Evolutionary conservation across 2,797 vertebrate species (phyloP).

Genomic region (Alcedo quadribrachys): DNA sequence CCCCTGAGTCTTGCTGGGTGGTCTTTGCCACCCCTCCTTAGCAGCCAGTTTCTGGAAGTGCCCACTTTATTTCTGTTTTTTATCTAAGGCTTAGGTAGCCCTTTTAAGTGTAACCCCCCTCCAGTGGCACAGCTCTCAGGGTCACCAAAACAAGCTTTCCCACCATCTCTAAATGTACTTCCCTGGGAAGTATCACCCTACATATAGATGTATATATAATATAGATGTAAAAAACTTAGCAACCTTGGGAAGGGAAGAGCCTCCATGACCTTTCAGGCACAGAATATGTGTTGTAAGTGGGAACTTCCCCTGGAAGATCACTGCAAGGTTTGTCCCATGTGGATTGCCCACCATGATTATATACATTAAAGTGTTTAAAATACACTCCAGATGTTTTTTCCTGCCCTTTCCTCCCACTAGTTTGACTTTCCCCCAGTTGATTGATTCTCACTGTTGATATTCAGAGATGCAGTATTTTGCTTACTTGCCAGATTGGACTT

Average conservation of each 20-base stretch:
- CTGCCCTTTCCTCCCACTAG: conserved; percentile 35
- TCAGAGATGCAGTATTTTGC: not conserved
- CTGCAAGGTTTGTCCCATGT: not conserved
- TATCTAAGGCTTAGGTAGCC: not conserved
- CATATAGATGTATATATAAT: not conserved
- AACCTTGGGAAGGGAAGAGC: not conserved
- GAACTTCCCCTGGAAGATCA: not conserved
- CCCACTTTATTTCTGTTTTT: not conserved
- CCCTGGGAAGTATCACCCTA: conserved; percentile 12
- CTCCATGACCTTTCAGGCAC: not conserved
- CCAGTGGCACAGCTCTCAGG: not conserved
- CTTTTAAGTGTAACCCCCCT: not conserved
- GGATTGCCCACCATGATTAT: not conserved
- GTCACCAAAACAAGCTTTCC: not conserved
- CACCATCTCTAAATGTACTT: not conserved
- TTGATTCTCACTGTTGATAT: not conserved
- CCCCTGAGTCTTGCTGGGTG: not conserved
- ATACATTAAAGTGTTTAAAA: conserved; percentile 37
- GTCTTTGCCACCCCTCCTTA: not conserved
- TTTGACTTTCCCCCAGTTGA: conserved; percentile 3
- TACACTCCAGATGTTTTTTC: conserved; percentile 44
- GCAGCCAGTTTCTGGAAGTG: not conserved
- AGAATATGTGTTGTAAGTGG: not conserved
- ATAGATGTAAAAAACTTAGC: not conserved
- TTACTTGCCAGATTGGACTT: not conserved